Evolutionary conservation across 2,113 vertebrate species (phyloP).

Genomic region (Corvus moneduloides): DNA sequence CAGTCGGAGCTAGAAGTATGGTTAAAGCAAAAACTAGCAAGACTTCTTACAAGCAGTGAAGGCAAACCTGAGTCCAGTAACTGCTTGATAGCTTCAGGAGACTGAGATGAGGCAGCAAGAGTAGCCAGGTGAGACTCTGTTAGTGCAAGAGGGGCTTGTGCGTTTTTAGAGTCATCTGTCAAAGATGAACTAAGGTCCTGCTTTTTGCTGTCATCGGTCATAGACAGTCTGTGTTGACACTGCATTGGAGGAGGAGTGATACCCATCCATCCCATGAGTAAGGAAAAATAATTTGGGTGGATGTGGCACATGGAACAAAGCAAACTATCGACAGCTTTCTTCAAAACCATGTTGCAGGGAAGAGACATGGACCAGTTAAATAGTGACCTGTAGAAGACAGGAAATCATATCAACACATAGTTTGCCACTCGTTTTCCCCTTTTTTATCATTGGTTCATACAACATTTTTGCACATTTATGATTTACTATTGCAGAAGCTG

Average conservation of each 20-base stretch:
- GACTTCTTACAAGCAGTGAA: slow-evolving; percentile 90
- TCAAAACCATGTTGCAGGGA: slow-evolving; percentile 93
- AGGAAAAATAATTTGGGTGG: slow-evolving; percentile 94
- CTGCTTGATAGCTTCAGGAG: slow-evolving; percentile 94
- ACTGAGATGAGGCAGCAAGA: slow-evolving; percentile 93
- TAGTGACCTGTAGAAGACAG: slow-evolving; percentile 79
- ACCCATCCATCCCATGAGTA: slow-evolving; percentile 98
- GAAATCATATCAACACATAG: not conserved
- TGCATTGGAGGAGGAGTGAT: slow-evolving; percentile 85
- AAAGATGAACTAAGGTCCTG: slow-evolving; percentile 87
- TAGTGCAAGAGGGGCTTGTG: slow-evolving; percentile 84
- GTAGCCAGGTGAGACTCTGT: slow-evolving; percentile 93
- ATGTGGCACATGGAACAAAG: slow-evolving; percentile 98
- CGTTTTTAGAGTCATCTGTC: slow-evolving; percentile 95
- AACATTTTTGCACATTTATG: not conserved
- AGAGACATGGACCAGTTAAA: slow-evolving; percentile 98
- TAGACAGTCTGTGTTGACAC: slow-evolving; percentile 88
- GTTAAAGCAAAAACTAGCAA: slow-evolving; percentile 89
- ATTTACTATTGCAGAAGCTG: not conserved
- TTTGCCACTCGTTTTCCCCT: not conserved
- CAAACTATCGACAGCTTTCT: slow-evolving; percentile 97
- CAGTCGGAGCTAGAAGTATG: slow-evolving; percentile 87
- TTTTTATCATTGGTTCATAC: not conserved
- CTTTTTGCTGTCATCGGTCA: slow-evolving; percentile 98
- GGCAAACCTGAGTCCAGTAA: slow-evolving; percentile 94